Evolutionary conservation across 2,797 vertebrate genomes (phyloP), one percentile per base, ranked within the genome.

Genomic region (Acestrorhynchus altus): DNA sequence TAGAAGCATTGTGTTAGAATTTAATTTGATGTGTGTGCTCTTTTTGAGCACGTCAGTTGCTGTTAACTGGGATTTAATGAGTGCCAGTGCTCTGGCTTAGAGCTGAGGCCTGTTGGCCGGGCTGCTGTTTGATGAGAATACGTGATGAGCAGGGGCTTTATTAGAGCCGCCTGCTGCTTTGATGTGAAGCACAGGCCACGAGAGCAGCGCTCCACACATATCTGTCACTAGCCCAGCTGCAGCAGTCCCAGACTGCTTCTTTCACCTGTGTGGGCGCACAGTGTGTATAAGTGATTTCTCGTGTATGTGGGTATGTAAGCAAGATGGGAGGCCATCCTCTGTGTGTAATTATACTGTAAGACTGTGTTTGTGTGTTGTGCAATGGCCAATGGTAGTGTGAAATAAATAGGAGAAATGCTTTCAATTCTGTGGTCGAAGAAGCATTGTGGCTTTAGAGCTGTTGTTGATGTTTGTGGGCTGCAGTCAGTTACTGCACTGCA

Each of bases 181-280:
- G 90, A 93, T 91, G 82, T 83, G 88, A 85, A 83, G 89, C 83
- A n/a, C 52, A 80, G 65, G 81, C 86, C 82, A 80, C 79, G 81
- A 87, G 31, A 90, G 89, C 93, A 91, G 92, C 90, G 87, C 91
- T 93, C 91, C 92, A 89, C 88, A 86, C 87, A 88, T 87, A 94
- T 94, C 93, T 93, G 90, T 93, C 92, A 92, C 88, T 89, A 91
- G 88, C 89, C 91, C 92, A 94, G 92, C 92, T 93, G 92, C 87
- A 77, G 68, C 2, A 78, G 54, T 79, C 79, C 79, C 78, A 22
- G 26, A 47, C 86, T 68, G 72, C 69, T 79, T 49, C 11, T 8
- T 54, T 63, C 64, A 67, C 77, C 77, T 71, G 57, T 6, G 18
- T 75, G 39, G 18, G 59, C 49, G 76, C 51, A 31, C 10, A 6